These are phyloP conservation scores for Falco berigora DNA, from an alignment of 2,797 vertebrate species.

Conservation along the genomic window DNA sequence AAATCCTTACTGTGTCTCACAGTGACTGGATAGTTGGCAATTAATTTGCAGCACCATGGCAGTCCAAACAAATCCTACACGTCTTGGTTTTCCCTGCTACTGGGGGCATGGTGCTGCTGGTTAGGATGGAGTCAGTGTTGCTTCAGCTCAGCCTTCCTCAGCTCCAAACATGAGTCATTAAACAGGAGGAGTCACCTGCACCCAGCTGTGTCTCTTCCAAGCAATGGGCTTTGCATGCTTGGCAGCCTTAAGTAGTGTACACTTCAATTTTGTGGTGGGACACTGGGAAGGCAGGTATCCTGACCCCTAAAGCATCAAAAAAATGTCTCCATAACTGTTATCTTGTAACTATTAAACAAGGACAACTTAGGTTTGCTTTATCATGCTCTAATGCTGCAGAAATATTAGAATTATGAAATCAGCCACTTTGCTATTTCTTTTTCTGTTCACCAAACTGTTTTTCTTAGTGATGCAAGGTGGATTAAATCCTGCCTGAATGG, in stretches of 20 bases:
- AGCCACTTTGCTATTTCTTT: neutral
- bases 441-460: neutral
- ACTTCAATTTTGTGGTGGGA: neutral
- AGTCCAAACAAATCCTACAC: neutral
- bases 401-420: neutral
- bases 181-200: neutral
- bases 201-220: neutral
- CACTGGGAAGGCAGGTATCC: neutral
- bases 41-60: neutral
- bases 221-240: neutral
- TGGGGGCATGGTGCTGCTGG: neutral
- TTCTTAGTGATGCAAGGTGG: neutral
- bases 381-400: neutral
- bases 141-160: neutral
- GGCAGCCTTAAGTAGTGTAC: neutral
- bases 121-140: neutral
- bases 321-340: neutral
- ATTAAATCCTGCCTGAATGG: neutral
- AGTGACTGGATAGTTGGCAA: neutral
- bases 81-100: neutral
- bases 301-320: neutral
- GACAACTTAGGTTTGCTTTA: neutral
- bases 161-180: no score
- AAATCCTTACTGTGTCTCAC: neutral
- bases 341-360: neutral